Base-by-base conservation (phyloP, 2,113 vertebrate genomes). In the Rhinichthys klamathensis region DNA sequence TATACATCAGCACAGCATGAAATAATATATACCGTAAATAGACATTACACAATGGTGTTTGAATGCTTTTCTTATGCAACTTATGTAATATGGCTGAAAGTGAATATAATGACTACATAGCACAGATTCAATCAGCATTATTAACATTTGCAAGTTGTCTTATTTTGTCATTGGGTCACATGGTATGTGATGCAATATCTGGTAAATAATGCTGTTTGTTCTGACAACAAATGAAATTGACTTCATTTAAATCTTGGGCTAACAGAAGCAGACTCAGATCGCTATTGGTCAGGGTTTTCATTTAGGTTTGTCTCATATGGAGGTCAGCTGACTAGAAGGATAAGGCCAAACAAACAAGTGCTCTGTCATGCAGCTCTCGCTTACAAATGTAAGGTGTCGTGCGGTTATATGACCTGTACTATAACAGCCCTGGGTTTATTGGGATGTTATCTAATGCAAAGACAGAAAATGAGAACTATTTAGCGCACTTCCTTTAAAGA, bases 291-390 rank as follows among this genome's bases (percentile, higher is more conserved):
- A 23, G 4, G 3, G 4, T 49, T 23, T 69, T 35, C 3, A 25
- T 38, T 35, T 46, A 41, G 77, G 23, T 75, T n/a, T 32, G 56
- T 67, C 70, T 75, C 60, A 75, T 35, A 80, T 12, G 13, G 18
- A 80, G 44, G 51, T 85, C 86, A 87, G 49, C 58, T 82, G 83
- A 87, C 83, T 74, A 5, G 49, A 15, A 23, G 4, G 12, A 69
- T 74, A 41, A 76, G 46, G 30, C 70, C 10, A 82, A 32, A 83
- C 51, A 83, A 56, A 56, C 44, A 54, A 61, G 10, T 82, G 44
- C 25, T 23, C 32, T 15, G 18, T 80, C 51, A 84, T 56, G 18
- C 32, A 74, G 69, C 82, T 74, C 44, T 51, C 1, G n/a, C n/a
- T n/a, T n/a, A n/a, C n/a, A n/a, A n/a, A n/a, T n/a, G n/a, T n/a